Evolutionary conservation across 2,888 invertebrate genomes (phyloP).

Genomic region (Elegia similella): DNA sequence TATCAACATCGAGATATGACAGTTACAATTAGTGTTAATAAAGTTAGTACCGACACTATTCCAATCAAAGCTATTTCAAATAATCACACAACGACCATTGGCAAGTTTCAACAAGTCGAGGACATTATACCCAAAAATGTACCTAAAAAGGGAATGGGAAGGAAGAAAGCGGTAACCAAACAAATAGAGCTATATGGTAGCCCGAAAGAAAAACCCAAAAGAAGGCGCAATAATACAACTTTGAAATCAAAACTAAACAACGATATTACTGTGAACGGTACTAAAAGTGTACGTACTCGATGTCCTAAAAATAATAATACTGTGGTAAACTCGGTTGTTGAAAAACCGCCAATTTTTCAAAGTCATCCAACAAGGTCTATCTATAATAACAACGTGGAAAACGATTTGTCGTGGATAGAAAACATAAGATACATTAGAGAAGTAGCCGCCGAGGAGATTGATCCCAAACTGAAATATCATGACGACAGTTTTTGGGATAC

Average conservation of each 20-base stretch:
- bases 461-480: conserved; percentile 29
- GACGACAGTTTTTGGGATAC: conserved; percentile 55
- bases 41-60: neutral
- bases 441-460: conserved; percentile 45
- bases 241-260: neutral
- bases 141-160: neutral
- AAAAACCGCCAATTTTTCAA: neutral
- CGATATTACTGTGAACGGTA: neutral
- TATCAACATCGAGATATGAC: neutral
- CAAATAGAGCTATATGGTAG: neutral
- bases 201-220: neutral
- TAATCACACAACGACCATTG: neutral
- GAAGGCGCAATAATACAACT: neutral
- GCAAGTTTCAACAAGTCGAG: neutral
- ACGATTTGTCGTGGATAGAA: conserved; percentile 61
- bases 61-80: neutral
- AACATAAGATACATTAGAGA: conserved; percentile 55
- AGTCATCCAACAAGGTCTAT: conserved; percentile 26
- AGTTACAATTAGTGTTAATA: neutral
- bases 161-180: neutral
- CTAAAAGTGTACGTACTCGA: neutral
- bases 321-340: neutral
- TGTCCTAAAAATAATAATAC: neutral
- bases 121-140: neutral
- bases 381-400: conserved; percentile 20